Base-by-base conservation (phyloP, 1,140 invertebrate species). In the Caenorhabditis inopinata region DNA sequence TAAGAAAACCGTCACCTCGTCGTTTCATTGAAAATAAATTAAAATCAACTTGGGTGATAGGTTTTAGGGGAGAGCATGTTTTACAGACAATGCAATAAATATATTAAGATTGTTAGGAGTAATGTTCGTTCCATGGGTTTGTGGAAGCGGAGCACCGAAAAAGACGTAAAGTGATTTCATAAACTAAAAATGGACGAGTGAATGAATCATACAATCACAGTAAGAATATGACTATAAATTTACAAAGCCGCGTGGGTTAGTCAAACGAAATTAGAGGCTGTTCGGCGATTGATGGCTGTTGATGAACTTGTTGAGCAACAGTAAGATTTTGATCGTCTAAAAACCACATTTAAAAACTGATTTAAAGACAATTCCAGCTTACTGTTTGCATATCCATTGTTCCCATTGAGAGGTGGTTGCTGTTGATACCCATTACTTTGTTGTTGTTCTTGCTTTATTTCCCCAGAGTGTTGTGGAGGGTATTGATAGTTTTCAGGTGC, bases 51-150 rank as follows among this genome's bases (percentile, higher is more conserved):
- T 42, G 38, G 14, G 32, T 68, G 38, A 32, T 21, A 68, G 32
- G 58, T 23, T 12, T 23, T 42, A 7, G 38, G 38, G 38, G 38
- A 42, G 38, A 42, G 29, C 32, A 68, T 2, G 32, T 29, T 38
- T 29, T 68, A 68, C 58, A 68, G 58, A 68, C 58, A 68, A 68
- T 68, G 38, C 32, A 68, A 68, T 68, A 68, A 38, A 35, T 42
- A n/a, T n/a, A n/a, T n/a, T n/a, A n/a, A n/a, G n/a, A 53, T 53
- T 21, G 25, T n/a, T 32, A 47, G 27, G n/a, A 32, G 35, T 29
- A 25, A 58, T 32, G 51, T n/a, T n/a, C n/a, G n/a, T n/a, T n/a
- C n/a, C n/a, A n/a, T n/a, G n/a, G n/a, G n/a, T n/a, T n/a, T n/a
- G n/a, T n/a, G n/a, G 14, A 42, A 42, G 21, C 3, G 58, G 16